Evolutionary conservation across 2,797 vertebrate genomes (phyloP), one percentile per base, ranked within the genome.

Genomic region (Rhodeus uyekii): DNA sequence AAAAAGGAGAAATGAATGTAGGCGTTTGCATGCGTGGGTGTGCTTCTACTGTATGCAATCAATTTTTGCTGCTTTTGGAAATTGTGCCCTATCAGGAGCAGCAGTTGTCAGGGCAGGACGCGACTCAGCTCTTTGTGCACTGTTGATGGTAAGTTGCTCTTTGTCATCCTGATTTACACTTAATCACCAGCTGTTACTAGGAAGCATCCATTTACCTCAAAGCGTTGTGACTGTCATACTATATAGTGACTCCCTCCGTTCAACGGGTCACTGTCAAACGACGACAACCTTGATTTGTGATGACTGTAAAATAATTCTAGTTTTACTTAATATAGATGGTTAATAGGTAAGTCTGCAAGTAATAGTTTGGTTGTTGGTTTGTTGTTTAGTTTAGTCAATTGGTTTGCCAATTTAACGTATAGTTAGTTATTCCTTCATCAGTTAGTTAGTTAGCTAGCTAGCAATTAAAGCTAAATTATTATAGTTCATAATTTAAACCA

Each of bases 81-180:
- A 74, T 85, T 67, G 83, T 86, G 80, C 68, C 14, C 78, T 86
- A 61, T 82, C 78, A 69, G 85, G 38, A 81, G 29, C 55, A 65
- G 75, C 82, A 80, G 63, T 34, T 61, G 71, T 80, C 69, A 68
- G 79, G 58, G 48, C 78, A 68, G 72, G 34, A 81, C 46, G 38
- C 60, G 34, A 81, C 32, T 64, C 32, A 22, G 58, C 69, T 81
- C 16, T 50, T 81, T 64, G 22, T 64, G 60, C 46, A 58, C 69
- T 74, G 42, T 42, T 42, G 80, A 65, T 53, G 60, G 80, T 74
- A 53, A 65, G 71, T 81, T 71, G 44, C 44, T 67, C 18, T 74
- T 65, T 64, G 32, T 74, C 58, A 50, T 32, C 32, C 60, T 22
- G 16, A 22, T 50, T n/a, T 74, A 65, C 63, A 58, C 42, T 48